Conservation (phyloP, 2,797 vertebrate species). For the Hyperoplus lanceolatus region DNA sequence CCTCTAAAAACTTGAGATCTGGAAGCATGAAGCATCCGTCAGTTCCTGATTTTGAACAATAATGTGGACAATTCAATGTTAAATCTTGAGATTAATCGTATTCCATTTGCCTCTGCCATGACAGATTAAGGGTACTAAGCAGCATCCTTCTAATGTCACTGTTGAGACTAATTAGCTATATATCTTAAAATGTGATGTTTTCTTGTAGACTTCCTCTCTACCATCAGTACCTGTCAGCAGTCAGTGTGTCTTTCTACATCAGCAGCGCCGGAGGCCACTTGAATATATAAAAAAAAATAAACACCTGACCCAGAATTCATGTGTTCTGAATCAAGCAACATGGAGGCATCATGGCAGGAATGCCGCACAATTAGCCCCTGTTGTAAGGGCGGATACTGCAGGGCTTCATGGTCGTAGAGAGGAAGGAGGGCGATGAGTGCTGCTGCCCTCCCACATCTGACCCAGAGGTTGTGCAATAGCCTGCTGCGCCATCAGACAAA, state of each 20-base stretch:
- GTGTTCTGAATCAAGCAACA: background rate
- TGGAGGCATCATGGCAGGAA: constrained; percentile 62
- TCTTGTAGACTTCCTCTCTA: too few relatives aligned
- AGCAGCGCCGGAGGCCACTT: too few relatives aligned
- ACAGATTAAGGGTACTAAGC: background rate
- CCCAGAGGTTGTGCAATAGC: constrained; percentile 77
- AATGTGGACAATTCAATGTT: background rate
- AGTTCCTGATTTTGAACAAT: background rate
- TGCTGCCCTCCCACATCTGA: constrained; percentile 81
- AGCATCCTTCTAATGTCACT: background rate
- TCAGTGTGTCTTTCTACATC: too few relatives aligned
- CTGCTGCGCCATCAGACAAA: constrained; percentile 70
- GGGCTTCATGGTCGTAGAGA: constrained; percentile 79
- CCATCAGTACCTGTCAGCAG: too few relatives aligned
- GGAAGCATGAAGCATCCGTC: background rate
- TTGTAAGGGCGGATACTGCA: constrained; percentile 82
- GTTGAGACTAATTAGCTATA: too few relatives aligned
- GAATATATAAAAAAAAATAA: background rate
- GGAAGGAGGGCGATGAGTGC: constrained; percentile 65
- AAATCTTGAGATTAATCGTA: background rate
- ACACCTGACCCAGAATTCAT: background rate
- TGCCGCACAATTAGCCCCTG: constrained; percentile 83
- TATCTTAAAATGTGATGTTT: too few relatives aligned
- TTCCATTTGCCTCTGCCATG: background rate
- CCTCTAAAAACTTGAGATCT: background rate